These are phyloP conservation scores for Falco columbarius DNA, from an alignment of 2,797 vertebrate genomes.

Conservation along the genomic window DNA sequence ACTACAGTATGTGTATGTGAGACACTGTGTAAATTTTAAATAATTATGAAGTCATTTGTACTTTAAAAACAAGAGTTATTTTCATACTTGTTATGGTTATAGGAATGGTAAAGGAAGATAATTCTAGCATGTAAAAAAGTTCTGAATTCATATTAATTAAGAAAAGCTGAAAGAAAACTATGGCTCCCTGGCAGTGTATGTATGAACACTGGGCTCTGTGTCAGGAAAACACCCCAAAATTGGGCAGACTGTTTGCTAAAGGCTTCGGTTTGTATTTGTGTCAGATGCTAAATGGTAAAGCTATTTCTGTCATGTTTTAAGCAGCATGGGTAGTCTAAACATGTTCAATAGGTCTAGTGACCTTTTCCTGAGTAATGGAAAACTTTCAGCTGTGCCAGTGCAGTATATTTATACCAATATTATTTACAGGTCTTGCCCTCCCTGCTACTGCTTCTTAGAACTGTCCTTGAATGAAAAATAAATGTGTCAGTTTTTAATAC, in stretches of 20 bases:
- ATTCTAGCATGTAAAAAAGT: not conserved
- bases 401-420: conserved; percentile 72
- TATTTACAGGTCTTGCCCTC: conserved; percentile 68
- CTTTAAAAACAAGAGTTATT: not conserved
- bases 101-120: not conserved
- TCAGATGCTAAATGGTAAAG: conserved; percentile 56
- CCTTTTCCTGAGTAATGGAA: conserved; percentile 72
- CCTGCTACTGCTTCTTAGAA: conserved; percentile 47
- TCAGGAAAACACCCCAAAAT: conserved; percentile 27
- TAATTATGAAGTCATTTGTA: not conserved
- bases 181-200: not conserved
- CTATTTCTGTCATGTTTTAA: conserved; percentile 64
- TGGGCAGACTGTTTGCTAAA: conserved; percentile 17
- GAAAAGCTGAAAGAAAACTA: not conserved
- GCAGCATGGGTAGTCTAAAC: conserved; percentile 67
- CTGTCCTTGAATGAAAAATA: conserved; percentile 57
- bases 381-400: conserved; percentile 54
- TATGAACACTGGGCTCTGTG: not conserved
- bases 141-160: not conserved
- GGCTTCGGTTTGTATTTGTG: conserved; percentile 28
- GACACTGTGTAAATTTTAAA: not conserved
- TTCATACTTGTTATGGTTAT: not conserved
- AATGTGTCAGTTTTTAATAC: conserved; percentile 4
- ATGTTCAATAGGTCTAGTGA: conserved; percentile 66
- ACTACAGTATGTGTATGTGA: not conserved